Percentiles rank a stretch among this genome's conserved stretches.
These are phyloP conservation scores for Junonia oenone DNA, from an alignment of 2,888 invertebrate species.

Conservation along the genomic window DNA sequence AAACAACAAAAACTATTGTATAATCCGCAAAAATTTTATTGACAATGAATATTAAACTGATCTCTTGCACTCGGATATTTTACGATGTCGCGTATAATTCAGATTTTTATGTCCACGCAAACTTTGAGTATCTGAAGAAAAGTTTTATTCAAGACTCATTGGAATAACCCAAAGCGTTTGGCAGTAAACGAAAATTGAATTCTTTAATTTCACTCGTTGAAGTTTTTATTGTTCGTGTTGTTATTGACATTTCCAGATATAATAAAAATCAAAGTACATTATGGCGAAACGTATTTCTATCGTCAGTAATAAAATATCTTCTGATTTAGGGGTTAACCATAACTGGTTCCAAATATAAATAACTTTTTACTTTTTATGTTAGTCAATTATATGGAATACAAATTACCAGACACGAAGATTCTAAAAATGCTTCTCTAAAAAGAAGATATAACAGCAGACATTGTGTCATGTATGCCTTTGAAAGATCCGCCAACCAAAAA, in stretches of 20 bases:
- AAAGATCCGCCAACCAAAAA: background rate
- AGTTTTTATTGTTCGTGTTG: slow-evolving; percentile 10
- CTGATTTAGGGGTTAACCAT: no score
- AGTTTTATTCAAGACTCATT: slow-evolving; percentile 14
- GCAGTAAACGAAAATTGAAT: slow-evolving; percentile 15
- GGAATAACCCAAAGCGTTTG: slow-evolving; percentile 20
- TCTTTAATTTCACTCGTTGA: slow-evolving; percentile 4
- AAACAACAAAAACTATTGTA: background rate
- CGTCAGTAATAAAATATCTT: no score
- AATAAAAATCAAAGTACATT: no score
- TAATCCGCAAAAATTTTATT: background rate
- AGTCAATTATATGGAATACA: background rate
- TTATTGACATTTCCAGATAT: background rate
- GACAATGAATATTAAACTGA: slow-evolving; percentile 8
- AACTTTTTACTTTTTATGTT: no score
- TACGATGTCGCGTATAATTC: slow-evolving; percentile 16
- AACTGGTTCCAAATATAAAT: no score
- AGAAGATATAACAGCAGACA: background rate
- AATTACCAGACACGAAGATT: background rate
- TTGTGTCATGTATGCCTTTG: background rate
- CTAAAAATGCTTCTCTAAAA: no score
- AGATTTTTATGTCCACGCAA: slow-evolving; percentile 15
- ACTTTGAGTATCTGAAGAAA: slow-evolving; percentile 2
- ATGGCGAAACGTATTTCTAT: no score
- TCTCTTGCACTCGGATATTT: slow-evolving; percentile 6